Evolutionary conservation across 2,888 invertebrate species (phyloP).

Genomic region (Zeuzera pyrina): DNA sequence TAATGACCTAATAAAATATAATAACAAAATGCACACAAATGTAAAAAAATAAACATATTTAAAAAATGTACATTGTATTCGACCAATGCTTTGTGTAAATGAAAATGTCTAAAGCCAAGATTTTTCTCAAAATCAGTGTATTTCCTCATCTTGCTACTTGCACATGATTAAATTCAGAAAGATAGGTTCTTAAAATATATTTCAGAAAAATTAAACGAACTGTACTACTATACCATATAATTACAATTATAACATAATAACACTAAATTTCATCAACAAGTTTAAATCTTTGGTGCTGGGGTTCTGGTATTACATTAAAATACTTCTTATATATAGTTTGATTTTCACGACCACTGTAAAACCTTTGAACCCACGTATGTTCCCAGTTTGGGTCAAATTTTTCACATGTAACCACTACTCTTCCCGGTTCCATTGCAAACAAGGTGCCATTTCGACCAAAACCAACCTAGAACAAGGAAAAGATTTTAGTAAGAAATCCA

Average conservation of each 20-base stretch:
- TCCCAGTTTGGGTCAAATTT: slow-evolving; percentile 84
- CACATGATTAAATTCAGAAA: too few relatives aligned
- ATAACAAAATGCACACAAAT: too few relatives aligned
- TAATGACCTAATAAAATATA: too few relatives aligned
- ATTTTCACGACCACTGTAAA: slow-evolving; percentile 76
- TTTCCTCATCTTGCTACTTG: too few relatives aligned
- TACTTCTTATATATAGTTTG: slow-evolving; percentile 87
- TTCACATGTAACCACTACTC: slow-evolving; percentile 87
- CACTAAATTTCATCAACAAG: slow-evolving; percentile 79
- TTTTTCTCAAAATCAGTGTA: too few relatives aligned
- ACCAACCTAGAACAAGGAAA: slow-evolving; percentile 78
- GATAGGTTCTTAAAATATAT: too few relatives aligned
- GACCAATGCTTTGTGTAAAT: too few relatives aligned
- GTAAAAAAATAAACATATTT: too few relatives aligned
- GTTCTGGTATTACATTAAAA: slow-evolving; percentile 85
- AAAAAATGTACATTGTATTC: too few relatives aligned
- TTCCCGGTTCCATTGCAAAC: slow-evolving; percentile 85
- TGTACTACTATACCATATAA: too few relatives aligned
- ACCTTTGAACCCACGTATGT: slow-evolving; percentile 79
- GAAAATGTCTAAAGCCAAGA: too few relatives aligned
- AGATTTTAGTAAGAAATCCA: neutral
- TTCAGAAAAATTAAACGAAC: too few relatives aligned
- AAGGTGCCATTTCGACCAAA: slow-evolving; percentile 85
- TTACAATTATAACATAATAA: slow-evolving; percentile 7
- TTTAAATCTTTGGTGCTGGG: slow-evolving; percentile 85